Evolutionary conservation across 2,797 vertebrate genomes (phyloP), one percentile per base, ranked within the genome.

Genomic region (Spondyliosoma cantharus): DNA sequence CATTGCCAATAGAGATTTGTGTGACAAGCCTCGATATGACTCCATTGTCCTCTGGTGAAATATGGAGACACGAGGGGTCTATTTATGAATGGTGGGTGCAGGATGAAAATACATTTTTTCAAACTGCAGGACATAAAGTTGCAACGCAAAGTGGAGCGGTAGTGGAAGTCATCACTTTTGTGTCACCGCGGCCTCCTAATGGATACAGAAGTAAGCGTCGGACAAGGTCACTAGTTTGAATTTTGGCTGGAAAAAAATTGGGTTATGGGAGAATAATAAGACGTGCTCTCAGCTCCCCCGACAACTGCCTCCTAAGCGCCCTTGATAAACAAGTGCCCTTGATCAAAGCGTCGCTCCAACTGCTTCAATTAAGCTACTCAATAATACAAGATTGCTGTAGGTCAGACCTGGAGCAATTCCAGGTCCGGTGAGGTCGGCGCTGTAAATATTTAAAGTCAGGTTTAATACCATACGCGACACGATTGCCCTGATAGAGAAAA

Each of bases 21-120:
- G 88, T 81, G 87, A 85, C 83, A 78, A 63, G 80, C 84, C 68
- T 69, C 57, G 50, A 74, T 83, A 77, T 89, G 85, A 90, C 88
- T 90, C 62, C 57, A 89, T 89, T 89, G 90, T 93, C 90, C 90
- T 90, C 86, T 76, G 9, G 68, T 85, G 77, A 88, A 90, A 87
- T 84, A 81, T 27, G 5, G 59, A 82, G 74, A 85, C 74, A 78
- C 11, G 15, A 71, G 32, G 37, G 45, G 71, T 80, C 52, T 85
- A 76, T 88, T 88, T 86, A 81, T 86, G 80, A 83, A 89, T 64
- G 52, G 43, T 8, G 24, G 56, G 68, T 57, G 48, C 56, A 67
- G 83, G 80, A 69, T 1, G n/a, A 84, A 86, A 83, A 83, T 49
- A 67, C 5, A 32, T 29, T 75, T 85, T 80, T 81, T 78, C 72